phyloP scores from a whole-genome alignment of 2,113 vertebrate species.

The Ochotona princeps region DNA sequence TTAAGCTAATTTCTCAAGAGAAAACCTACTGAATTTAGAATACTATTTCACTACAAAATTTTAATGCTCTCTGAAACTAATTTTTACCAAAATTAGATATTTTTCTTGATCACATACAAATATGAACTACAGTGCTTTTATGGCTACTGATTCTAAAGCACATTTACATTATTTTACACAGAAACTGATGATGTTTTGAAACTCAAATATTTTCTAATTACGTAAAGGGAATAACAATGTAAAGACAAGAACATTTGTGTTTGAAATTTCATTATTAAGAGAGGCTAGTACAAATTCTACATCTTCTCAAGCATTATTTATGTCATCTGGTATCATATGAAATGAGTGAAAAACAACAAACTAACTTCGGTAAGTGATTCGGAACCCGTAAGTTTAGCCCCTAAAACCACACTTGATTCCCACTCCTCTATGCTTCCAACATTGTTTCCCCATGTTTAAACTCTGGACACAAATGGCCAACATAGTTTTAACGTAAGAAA shows the following conservation, averaged over 20 bases:
- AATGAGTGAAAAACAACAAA: constrained; percentile 47
- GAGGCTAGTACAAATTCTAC: neutral
- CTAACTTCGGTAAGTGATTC: neutral
- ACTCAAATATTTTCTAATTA: constrained; percentile 18
- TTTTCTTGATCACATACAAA: constrained; percentile 26
- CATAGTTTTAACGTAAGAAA: constrained; percentile 37
- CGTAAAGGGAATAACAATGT: neutral
- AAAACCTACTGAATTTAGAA: constrained; percentile 13
- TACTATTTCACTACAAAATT: neutral
- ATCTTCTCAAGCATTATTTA: constrained; percentile 30
- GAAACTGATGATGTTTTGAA: constrained; percentile 38
- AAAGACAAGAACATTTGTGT: neutral
- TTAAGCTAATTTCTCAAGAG: neutral
- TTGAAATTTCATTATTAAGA: constrained; percentile 23
- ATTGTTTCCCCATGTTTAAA: constrained; percentile 25
- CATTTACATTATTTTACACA: constrained; percentile 11
- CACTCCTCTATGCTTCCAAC: constrained; percentile 24
- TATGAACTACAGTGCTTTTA: constrained; percentile 24
- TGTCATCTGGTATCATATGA: neutral
- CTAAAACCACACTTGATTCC: neutral
- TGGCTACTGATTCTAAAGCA: constrained; percentile 34
- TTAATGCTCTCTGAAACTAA: constrained; percentile 43
- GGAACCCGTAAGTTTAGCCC: constrained; percentile 30
- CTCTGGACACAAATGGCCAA: neutral
- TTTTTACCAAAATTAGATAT: constrained; percentile 45